Evolutionary conservation across 1,140 invertebrate species (phyloP), one percentile per base, ranked within the genome.

Genomic region (Micrasema minimum): DNA sequence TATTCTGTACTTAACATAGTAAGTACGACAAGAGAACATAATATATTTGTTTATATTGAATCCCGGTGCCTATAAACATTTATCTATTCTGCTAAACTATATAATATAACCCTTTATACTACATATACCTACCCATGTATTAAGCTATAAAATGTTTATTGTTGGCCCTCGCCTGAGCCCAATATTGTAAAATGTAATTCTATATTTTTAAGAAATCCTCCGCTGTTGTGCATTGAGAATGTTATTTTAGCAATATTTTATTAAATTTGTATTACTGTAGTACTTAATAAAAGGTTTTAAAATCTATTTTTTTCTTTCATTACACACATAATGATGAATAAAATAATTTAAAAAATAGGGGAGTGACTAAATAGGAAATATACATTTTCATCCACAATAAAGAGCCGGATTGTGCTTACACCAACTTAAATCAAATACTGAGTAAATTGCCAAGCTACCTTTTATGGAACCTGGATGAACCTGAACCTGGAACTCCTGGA

Each of bases 181-280:
- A 9, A 59, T 35, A n/a, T n/a, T n/a, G n/a, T n/a, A n/a, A n/a
- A n/a, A n/a, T 14, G 37, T 41, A 9, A 38, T 59, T 23, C 12
- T 59, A 59, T 59, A 59, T 22, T 59, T 20, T 20, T 59, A 59
- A 41, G 55, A 22, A 59, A 41, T 64, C 43, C 59, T 66, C 31
- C 35, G 64, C 64, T 51, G 64, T 66, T 53, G 64, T 51, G 64
- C 48, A 53, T 66, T 66, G 26, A 50, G 26, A 66, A 37, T 66
- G 48, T 66, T 66, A 51, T 51, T 66, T 66, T 53, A 66, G 35
- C 64, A 66, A 66, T 66, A 66, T 66, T 66, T 53, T 66, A 50
- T 51, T 51, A 37, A 37, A 38, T 66, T 66, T 66, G 45, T 45
- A 66, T 66, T 43, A 51, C 12, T 64, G 26, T 66, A 66, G 43